Conservation (phyloP, 2,888 invertebrate species). For the Leptinotarsa rubiginosa region DNA sequence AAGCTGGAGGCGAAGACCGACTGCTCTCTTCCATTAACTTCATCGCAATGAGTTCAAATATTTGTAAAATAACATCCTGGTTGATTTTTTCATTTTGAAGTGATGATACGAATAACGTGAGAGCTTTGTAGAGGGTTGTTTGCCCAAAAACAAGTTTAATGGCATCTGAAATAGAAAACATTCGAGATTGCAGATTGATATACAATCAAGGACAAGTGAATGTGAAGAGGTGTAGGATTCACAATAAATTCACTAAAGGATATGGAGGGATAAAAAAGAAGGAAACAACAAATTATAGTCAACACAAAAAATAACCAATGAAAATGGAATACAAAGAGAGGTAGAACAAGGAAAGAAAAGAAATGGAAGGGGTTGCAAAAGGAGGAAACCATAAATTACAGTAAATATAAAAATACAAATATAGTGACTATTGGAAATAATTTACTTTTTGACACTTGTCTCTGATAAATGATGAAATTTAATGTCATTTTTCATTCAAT, state of each 20-base stretch:
- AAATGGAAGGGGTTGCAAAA: neutral
- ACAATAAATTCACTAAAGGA: neutral
- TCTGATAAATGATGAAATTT: too few species aligned
- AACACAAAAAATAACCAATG: too few species aligned
- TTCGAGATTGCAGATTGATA: neutral
- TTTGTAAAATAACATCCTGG: slow-evolving; percentile 66
- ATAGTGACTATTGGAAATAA: too few species aligned
- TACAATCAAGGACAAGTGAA: neutral
- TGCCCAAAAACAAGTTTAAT: slow-evolving; percentile 63
- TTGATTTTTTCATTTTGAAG: slow-evolving; percentile 67
- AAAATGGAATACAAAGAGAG: too few species aligned
- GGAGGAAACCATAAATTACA: neutral
- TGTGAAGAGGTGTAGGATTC: too few species aligned
- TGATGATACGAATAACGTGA: slow-evolving; percentile 65
- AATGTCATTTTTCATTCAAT: too few species aligned
- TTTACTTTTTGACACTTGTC: too few species aligned
- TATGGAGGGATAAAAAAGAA: neutral
- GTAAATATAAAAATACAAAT: too few species aligned
- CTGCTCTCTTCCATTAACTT: slow-evolving; percentile 57
- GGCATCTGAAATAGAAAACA: slow-evolving; percentile 54
- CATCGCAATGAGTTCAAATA: slow-evolving; percentile 64
- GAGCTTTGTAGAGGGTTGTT: slow-evolving; percentile 58
- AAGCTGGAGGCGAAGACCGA: slow-evolving; percentile 52
- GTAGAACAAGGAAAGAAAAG: neutral
- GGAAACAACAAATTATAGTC: neutral